Conservation (phyloP, 2,888 invertebrate species). For the Tetranychus truncatus region DNA sequence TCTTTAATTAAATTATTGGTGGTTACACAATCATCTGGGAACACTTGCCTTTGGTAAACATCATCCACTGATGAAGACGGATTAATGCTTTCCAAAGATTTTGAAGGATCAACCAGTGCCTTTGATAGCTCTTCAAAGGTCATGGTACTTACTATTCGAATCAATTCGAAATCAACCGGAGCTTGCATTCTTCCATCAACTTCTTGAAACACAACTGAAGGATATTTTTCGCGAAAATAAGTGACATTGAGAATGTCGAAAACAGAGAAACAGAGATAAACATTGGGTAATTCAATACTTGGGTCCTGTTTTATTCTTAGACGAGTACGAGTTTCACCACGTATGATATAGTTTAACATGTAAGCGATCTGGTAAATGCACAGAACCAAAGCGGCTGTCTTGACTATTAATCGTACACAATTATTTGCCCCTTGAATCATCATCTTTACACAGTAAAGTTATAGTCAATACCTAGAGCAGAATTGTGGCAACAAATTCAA, state of each 20-base stretch:
- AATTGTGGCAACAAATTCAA: no score
- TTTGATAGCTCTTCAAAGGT: background rate
- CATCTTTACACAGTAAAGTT: background rate
- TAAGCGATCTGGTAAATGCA: background rate
- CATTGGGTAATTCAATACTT: background rate
- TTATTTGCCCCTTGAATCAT: background rate
- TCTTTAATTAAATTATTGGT: background rate
- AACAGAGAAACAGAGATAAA: background rate
- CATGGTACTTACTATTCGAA: background rate
- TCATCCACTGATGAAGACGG: background rate
- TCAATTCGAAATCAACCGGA: background rate
- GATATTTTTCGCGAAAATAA: background rate
- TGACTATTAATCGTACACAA: background rate
- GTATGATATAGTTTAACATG: background rate
- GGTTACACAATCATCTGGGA: background rate
- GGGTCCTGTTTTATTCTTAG: background rate
- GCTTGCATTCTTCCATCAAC: background rate
- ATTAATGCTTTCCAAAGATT: background rate
- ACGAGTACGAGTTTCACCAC: background rate
- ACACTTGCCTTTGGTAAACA: background rate
- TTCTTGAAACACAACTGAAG: background rate
- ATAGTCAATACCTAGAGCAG: no score
- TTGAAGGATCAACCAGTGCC: background rate
- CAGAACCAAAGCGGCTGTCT: background rate
- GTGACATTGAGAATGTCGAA: background rate